Evolutionary conservation across 1,140 invertebrate genomes (phyloP).

Genomic region (Acyrthosiphon pisum): DNA sequence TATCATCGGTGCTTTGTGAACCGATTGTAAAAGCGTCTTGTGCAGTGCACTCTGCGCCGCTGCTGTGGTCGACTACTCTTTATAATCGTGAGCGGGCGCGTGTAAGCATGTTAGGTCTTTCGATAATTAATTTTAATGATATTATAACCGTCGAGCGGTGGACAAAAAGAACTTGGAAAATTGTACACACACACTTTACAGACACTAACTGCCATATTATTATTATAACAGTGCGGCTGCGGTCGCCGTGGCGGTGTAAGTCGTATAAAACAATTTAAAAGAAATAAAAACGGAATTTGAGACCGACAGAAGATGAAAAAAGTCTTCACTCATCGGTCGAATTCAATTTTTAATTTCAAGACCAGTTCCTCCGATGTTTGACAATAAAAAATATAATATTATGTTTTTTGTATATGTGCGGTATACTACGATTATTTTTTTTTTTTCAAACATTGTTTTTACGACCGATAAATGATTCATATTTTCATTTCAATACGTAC

Average conservation of each 20-base stretch:
- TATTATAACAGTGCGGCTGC: not conserved
- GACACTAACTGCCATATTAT: not conserved
- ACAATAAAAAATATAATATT: constrained; percentile 3
- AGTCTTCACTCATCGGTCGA: not conserved
- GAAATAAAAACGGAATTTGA: not conserved
- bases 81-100: not conserved
- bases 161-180: not conserved
- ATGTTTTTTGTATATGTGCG: not conserved
- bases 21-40: not conserved
- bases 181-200: not conserved
- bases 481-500: not conserved
- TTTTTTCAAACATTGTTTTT: not conserved
- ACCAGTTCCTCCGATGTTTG: not conserved
- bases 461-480: not conserved
- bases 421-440: not conserved
- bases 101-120: not conserved
- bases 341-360: not conserved
- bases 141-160: not conserved
- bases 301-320: not conserved
- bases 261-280: not conserved
- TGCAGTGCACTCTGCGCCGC: not conserved
- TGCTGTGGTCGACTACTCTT: not conserved
- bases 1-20: not conserved
- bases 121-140: constrained; percentile 20
- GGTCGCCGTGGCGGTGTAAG: not conserved